Percentiles rank a stretch among this genome's conserved stretches.
phyloP scores from a whole-genome alignment of 2,888 invertebrate genomes.

The Creontiades dilutus region DNA sequence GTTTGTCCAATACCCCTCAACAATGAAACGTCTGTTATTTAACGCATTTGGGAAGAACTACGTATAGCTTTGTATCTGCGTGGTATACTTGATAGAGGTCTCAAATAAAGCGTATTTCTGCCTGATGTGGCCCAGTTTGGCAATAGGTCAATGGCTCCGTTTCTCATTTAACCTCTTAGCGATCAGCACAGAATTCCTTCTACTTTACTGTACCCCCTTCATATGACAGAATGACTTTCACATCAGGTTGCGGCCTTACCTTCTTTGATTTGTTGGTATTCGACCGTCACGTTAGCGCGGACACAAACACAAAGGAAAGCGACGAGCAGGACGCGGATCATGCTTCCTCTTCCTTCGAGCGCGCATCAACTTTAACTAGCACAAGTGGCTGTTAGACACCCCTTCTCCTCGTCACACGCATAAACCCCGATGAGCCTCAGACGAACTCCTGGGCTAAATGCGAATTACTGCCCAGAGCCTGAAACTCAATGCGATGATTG shows the following conservation, averaged over 20 bases:
- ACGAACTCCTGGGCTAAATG: background rate
- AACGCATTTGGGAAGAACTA: too few species aligned
- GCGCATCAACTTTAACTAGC: constrained; percentile 65
- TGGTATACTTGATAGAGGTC: too few species aligned
- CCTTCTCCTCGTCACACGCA: constrained; percentile 48
- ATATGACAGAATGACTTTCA: too few species aligned
- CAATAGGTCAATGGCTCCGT: too few species aligned
- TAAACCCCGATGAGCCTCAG: constrained; percentile 26
- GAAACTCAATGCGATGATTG: too few species aligned
- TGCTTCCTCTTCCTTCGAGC: constrained; percentile 65
- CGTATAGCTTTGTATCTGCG: too few species aligned
- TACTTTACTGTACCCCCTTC: too few species aligned
- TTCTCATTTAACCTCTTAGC: too few species aligned
- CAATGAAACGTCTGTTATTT: background rate
- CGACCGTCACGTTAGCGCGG: constrained; percentile 61
- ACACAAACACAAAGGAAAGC: constrained; percentile 62
- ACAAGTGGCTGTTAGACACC: constrained; percentile 65
- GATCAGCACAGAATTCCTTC: too few species aligned
- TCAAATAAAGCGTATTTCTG: too few species aligned
- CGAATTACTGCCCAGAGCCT: background rate
- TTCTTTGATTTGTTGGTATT: constrained; percentile 65
- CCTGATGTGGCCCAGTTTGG: too few species aligned
- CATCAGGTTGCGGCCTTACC: constrained; percentile 12
- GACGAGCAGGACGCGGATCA: constrained; percentile 68
- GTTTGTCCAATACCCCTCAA: too few species aligned